Evolutionary conservation across 1,140 invertebrate species (phyloP).

Genomic region (Hyphantria cunea): DNA sequence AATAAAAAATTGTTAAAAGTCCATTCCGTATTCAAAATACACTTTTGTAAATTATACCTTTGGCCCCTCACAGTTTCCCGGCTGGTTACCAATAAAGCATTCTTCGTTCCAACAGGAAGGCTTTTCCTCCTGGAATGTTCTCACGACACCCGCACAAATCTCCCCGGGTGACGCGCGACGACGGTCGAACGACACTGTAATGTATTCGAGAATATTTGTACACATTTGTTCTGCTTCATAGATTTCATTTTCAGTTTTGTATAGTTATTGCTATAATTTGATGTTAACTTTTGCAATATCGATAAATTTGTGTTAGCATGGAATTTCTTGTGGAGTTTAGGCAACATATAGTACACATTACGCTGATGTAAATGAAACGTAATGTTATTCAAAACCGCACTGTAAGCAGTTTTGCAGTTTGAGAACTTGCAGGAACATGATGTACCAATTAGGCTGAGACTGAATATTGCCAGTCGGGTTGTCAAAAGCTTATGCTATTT

Average conservation of each 20-base stretch:
- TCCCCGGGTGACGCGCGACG: constrained; percentile 19
- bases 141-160: constrained; percentile 38
- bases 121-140: constrained; percentile 16
- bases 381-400: no score
- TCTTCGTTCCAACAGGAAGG: constrained; percentile 4
- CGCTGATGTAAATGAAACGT: no score
- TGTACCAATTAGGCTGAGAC: no score
- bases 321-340: no score
- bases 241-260: constrained; percentile 13
- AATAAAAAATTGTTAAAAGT: not conserved
- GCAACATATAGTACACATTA: not conserved
- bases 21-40: not conserved
- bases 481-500: no score
- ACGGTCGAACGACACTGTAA: constrained; percentile 3
- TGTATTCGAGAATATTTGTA: constrained; percentile 12
- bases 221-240: constrained; percentile 25
- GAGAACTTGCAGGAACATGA: no score
- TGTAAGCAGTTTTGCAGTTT: no score
- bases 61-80: not conserved
- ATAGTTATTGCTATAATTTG: not conserved
- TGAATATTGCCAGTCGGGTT: no score
- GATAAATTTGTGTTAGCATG: no score
- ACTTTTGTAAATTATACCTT: not conserved
- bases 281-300: no score
- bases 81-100: constrained; percentile 10